Conservation (phyloP, 2,113 vertebrate species). For the Cryptomyrus ogoouensis region DNA sequence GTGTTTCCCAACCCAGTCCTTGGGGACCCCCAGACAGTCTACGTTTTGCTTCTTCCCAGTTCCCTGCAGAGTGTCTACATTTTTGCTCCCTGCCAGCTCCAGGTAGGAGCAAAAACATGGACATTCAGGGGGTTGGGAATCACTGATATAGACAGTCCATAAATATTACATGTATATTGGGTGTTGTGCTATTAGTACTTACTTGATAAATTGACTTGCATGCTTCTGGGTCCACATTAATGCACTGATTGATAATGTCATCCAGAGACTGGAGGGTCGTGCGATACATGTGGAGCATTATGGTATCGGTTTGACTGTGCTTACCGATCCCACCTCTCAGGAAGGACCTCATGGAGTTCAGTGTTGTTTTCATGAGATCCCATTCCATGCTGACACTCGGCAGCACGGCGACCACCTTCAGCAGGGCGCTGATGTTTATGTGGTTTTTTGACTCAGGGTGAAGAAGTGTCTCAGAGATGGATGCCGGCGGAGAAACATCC, state of each 20-base stretch:
- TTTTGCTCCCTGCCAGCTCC: background rate
- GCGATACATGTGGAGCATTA: constrained; percentile 80
- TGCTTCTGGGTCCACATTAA: constrained; percentile 74
- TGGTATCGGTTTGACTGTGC: constrained; percentile 67
- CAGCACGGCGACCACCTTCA: constrained; percentile 80
- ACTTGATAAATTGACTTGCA: constrained; percentile 52
- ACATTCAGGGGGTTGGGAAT: background rate
- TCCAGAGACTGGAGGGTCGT: constrained; percentile 76
- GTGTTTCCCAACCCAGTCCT: background rate
- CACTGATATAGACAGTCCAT: background rate
- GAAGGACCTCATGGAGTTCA: constrained; percentile 75
- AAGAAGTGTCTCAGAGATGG: constrained; percentile 81
- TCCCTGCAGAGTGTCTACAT: background rate
- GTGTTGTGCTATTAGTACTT: background rate
- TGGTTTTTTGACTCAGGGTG: constrained; percentile 81
- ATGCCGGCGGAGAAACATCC: constrained; percentile 78
- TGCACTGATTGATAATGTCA: constrained; percentile 80
- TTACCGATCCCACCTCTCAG: constrained; percentile 70
- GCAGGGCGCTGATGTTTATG: constrained; percentile 75
- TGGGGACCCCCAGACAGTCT: background rate
- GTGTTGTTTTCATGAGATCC: constrained; percentile 75
- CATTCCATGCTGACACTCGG: constrained; percentile 86
- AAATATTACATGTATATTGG: background rate
- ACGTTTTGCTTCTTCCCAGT: background rate
- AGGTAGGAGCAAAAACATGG: background rate